These are phyloP conservation scores for Lasioglossum morio DNA, from an alignment of 2,888 invertebrate species.

Conservation along the genomic window DNA sequence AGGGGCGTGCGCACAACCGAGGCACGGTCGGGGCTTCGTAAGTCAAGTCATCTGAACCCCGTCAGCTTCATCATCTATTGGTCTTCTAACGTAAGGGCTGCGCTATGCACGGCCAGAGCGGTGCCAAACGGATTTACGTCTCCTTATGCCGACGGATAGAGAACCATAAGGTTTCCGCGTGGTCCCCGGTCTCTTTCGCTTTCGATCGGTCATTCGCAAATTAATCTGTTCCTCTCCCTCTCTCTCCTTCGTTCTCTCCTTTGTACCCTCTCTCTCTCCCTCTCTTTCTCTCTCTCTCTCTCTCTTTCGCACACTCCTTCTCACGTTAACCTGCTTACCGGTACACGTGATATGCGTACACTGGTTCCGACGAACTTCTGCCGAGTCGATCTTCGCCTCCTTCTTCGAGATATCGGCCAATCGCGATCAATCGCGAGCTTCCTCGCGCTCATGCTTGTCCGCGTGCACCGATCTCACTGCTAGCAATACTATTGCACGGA, in stretches of 20 bases:
- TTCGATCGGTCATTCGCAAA: slow-evolving; percentile 55
- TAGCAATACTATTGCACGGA: background rate
- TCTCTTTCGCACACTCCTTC: background rate
- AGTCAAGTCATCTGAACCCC: slow-evolving; percentile 80
- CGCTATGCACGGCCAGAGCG: slow-evolving; percentile 48
- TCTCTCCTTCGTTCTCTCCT: no score
- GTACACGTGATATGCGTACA: slow-evolving; percentile 42
- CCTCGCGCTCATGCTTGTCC: background rate
- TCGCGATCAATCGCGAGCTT: background rate
- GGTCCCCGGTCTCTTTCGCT: slow-evolving; percentile 65
- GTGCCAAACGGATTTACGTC: slow-evolving; percentile 75
- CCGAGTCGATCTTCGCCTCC: background rate
- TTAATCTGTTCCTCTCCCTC: slow-evolving; percentile 61
- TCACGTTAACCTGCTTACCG: slow-evolving; percentile 51
- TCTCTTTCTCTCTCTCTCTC: background rate
- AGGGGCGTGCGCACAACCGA: background rate
- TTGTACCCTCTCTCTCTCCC: background rate
- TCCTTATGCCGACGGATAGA: slow-evolving; percentile 70
- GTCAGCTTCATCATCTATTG: slow-evolving; percentile 77
- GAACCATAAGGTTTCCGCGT: slow-evolving; percentile 75
- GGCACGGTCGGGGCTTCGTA: slow-evolving; percentile 74
- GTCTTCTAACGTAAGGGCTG: slow-evolving; percentile 72
- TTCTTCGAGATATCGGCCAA: background rate
- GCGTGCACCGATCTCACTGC: background rate
- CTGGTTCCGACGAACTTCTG: background rate